Base-by-base conservation (phyloP, 2,888 invertebrate species). In the Acrobasis suavella region DNA sequence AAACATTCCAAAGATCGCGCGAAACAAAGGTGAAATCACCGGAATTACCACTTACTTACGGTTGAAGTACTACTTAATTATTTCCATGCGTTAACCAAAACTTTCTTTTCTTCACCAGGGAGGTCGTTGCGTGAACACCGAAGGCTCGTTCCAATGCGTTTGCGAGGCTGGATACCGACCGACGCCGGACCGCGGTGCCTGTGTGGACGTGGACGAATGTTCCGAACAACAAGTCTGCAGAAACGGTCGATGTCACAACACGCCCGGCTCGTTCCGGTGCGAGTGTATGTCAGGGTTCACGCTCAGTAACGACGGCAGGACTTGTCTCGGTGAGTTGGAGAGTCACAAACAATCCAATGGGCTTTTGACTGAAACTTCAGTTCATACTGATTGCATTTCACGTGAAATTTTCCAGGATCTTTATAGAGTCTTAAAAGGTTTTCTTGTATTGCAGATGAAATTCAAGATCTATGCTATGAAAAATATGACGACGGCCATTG, bases 101-200 rank as follows among this genome's bases (percentile, higher is more conserved):
- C 46, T 46, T 46, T 12, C 12, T 46, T 46, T 14, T 5, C 8
- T 54, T 37, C 32, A n/a, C 17, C 14, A 55, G 49, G 97, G 97
- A 42, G 97, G 97, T 0, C 94, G 94, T 14, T 97, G 97, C 81
- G 93, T 96, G 62, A 97, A 97, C 87, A 95, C 96, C n/a, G 93
- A 95, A 32, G 97, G 97, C 0, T 97, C 97, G 0, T 97, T 97
- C 90, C 94, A 94, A 50, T 97, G 97, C 86, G 95, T 96, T 72
- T 97, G 97, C 84, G 96, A 96, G 64, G 94, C 94, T 7, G 97
- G 97, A 10, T 96, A 96, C 86, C 93, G 95, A 0, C 94, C 69
- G 85, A 94, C 75, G 93, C 95, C 65, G 1, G 87, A 79, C 64
- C 84, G 90, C 62, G 85, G 83, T 64, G 87, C 89, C 0, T 93